These are phyloP conservation scores for Clarias magur DNA, from an alignment of 2,113 vertebrate genomes.

Conservation along the genomic window DNA sequence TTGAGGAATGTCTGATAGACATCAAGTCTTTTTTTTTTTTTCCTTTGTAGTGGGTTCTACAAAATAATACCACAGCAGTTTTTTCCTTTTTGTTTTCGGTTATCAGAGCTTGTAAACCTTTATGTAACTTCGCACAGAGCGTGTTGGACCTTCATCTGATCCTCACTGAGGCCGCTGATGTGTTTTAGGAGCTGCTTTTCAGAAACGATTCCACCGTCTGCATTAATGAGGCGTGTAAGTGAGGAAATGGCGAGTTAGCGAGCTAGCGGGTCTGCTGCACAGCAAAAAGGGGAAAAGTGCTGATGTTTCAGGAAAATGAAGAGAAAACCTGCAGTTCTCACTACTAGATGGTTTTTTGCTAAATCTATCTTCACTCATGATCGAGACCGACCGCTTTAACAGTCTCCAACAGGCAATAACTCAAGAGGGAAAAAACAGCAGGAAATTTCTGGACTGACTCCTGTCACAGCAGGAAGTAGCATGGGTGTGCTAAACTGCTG, in stretches of 20 bases:
- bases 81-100: background rate
- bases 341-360: background rate
- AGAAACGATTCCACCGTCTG: background rate
- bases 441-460: background rate
- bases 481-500: background rate
- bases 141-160: background rate
- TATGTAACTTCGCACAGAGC: background rate
- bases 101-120: background rate
- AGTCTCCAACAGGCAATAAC: background rate
- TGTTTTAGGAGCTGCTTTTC: background rate
- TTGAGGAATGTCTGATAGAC: background rate
- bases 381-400: background rate
- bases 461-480: background rate
- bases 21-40: background rate
- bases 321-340: background rate
- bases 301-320: background rate
- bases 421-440: background rate
- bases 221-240: slow-evolving; percentile 14
- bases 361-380: background rate
- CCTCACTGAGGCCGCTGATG: background rate
- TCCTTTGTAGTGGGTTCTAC: background rate
- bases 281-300: background rate
- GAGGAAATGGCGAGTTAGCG: background rate
- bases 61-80: background rate
- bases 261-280: background rate